Evolutionary conservation across 1,140 invertebrate genomes (phyloP).

Genomic region (Gerris buenoi): DNA sequence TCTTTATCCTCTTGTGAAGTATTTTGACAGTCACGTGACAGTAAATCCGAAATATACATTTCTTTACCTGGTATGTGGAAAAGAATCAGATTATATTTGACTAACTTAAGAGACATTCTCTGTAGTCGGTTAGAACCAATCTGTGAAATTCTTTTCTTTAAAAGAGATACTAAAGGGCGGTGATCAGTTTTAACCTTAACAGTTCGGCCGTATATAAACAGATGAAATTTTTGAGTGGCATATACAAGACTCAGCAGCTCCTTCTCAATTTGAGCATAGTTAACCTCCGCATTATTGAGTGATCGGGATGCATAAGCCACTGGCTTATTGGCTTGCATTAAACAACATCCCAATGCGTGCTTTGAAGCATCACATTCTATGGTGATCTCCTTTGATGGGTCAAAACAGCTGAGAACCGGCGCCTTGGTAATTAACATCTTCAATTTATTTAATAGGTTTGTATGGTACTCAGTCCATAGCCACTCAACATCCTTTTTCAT

Average conservation of each 20-base stretch:
- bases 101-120: neutral
- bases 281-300: conserved; percentile 22
- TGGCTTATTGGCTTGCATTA: conserved; percentile 23
- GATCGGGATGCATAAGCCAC: conserved; percentile 25
- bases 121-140: neutral
- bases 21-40: neutral
- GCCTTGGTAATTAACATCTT: conserved; percentile 19
- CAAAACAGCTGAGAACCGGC: conserved; percentile 22
- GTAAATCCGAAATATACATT: neutral
- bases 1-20: neutral
- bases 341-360: conserved; percentile 22
- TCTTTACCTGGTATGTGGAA: neutral
- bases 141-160: neutral
- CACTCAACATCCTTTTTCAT: conserved; percentile 22
- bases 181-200: neutral
- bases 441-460: conserved; percentile 18
- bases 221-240: conserved; percentile 8
- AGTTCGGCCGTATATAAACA: neutral
- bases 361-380: conserved; percentile 23
- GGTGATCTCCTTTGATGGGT: conserved; percentile 15
- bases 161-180: neutral
- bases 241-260: conserved; percentile 29
- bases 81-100: neutral
- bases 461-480: conserved; percentile 21
- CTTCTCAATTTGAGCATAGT: conserved; percentile 32